These are phyloP conservation scores for Scaptomyza cyrtandrae DNA, from an alignment of 2,888 invertebrate genomes.

Conservation along the genomic window DNA sequence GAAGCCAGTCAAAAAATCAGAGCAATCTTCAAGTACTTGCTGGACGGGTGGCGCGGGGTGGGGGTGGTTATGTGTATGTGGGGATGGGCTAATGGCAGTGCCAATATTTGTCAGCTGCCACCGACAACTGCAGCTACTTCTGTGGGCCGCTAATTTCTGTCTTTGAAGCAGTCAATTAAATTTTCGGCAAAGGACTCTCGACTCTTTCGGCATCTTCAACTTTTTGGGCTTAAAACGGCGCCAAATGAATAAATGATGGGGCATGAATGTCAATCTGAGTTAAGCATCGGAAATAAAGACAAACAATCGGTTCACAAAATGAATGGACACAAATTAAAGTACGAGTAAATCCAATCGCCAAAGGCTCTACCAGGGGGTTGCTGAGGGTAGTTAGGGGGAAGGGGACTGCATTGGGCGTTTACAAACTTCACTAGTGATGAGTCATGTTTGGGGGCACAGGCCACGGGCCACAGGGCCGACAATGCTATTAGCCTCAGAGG, in stretches of 20 bases:
- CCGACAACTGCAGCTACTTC: conserved; percentile 57
- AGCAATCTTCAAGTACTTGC: conserved; percentile 10
- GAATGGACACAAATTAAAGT: conserved; percentile 51
- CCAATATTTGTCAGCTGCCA: conserved; percentile 59
- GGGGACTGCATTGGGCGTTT: conserved; percentile 7
- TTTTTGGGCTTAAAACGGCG: conserved; percentile 62
- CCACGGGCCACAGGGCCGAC: conserved; percentile 3
- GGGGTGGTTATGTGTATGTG: not conserved
- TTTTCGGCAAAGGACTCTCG: conserved; percentile 34
- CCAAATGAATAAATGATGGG: conserved; percentile 77
- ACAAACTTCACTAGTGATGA: conserved; percentile 56
- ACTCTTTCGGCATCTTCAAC: conserved; percentile 36
- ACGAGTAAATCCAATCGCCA: conserved; percentile 32
- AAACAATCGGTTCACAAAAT: conserved; percentile 64
- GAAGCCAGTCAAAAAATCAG: conserved; percentile 42
- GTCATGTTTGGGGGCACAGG: conserved; percentile 38
- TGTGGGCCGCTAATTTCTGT: conserved; percentile 56
- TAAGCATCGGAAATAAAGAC: conserved; percentile 77
- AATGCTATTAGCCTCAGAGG: conserved; percentile 44
- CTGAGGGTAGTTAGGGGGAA: not conserved
- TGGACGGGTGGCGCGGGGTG: too few relatives aligned
- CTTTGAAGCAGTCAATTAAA: conserved; percentile 57
- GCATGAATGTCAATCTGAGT: conserved; percentile 79
- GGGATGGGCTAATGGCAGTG: conserved; percentile 39
- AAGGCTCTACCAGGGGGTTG: not conserved